phyloP scores from a whole-genome alignment of 2,797 vertebrate genomes.

The Rhodeus uyekii region DNA sequence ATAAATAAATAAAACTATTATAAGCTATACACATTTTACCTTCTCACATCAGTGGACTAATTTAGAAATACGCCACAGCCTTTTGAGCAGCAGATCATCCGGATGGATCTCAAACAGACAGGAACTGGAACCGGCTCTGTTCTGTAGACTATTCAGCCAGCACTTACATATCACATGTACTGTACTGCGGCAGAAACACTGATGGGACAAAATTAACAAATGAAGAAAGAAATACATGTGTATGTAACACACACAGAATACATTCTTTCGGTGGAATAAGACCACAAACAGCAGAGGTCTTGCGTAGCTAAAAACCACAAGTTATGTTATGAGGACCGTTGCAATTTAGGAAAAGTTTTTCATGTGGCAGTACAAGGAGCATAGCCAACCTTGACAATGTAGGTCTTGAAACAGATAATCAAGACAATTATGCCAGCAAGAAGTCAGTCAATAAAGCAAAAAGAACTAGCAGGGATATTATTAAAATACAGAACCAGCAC shows the following conservation, averaged over 20 bases:
- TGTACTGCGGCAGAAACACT: background rate
- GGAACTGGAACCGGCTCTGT: background rate
- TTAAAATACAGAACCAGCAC: conserved; percentile 36
- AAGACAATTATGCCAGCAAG: background rate
- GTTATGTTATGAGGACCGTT: background rate
- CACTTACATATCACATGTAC: background rate
- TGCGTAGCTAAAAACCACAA: background rate
- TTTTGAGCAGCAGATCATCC: conserved; percentile 39
- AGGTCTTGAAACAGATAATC: conserved; percentile 20
- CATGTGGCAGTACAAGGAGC: conserved; percentile 39
- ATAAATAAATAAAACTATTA: conserved; percentile 57
- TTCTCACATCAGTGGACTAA: conserved; percentile 68
- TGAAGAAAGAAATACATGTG: background rate
- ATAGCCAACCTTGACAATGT: conserved; percentile 45
- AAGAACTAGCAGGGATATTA: background rate
- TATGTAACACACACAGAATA: conserved; percentile 1
- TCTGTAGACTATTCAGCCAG: background rate
- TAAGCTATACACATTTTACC: conserved; percentile 67
- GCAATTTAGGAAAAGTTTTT: background rate
- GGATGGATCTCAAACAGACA: background rate
- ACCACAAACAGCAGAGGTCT: background rate
- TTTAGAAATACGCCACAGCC: conserved; percentile 54
- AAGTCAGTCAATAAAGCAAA: conserved; percentile 17
- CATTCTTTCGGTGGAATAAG: conserved; percentile 15
- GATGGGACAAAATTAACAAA: background rate